Percentiles rank a stretch among this genome's conserved stretches.
phyloP scores from a whole-genome alignment of 2,888 invertebrate genomes.

The Drosophila kambysellisi region DNA sequence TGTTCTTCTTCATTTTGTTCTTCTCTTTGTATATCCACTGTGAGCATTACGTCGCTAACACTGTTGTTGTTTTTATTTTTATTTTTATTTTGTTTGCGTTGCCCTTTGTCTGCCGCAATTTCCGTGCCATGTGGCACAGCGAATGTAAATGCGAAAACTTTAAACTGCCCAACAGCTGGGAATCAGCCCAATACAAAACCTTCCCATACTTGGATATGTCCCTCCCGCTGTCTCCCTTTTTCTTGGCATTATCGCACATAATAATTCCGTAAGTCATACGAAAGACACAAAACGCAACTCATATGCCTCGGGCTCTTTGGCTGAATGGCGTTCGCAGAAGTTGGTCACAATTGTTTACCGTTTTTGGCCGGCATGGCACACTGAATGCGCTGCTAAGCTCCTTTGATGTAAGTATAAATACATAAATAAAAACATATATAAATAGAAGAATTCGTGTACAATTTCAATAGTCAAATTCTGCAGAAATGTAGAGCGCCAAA shows the following conservation, averaged over 20 bases:
- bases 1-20: constrained; percentile 4
- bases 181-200: constrained; percentile 21
- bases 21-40: constrained; percentile 39
- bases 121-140: constrained; percentile 69
- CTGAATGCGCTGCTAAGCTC: constrained; percentile 7
- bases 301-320: constrained; percentile 24
- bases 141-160: constrained; percentile 78
- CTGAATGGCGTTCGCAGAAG: background rate
- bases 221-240: constrained; percentile 34
- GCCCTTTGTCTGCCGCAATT: constrained; percentile 63
- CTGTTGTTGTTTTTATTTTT: constrained; percentile 22
- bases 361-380: background rate
- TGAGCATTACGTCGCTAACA: constrained; percentile 25
- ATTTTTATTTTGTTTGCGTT: constrained; percentile 13
- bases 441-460: background rate
- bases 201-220: constrained; percentile 9
- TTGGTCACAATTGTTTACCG: constrained; percentile 8
- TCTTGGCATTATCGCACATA: constrained; percentile 67
- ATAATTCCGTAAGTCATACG: constrained; percentile 65
- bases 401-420: constrained; percentile 8
- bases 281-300: constrained; percentile 33
- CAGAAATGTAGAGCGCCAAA: constrained; percentile 36
- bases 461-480: constrained; percentile 24
- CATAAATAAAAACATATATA: background rate
- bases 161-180: constrained; percentile 70